These are phyloP conservation scores for Melanargia galathea DNA, from an alignment of 2,888 invertebrate species.

Conservation along the genomic window DNA sequence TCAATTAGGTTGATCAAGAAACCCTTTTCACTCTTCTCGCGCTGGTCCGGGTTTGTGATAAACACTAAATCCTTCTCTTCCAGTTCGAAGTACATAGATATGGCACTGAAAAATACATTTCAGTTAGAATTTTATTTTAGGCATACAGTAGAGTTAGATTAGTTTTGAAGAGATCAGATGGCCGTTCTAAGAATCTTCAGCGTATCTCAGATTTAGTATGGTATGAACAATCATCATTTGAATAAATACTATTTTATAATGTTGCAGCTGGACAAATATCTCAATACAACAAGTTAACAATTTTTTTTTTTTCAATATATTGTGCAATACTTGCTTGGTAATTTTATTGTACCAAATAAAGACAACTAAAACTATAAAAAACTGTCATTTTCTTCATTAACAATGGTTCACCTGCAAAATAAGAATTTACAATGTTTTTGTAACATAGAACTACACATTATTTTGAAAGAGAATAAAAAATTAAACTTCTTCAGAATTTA, in stretches of 20 bases:
- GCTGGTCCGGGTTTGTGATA: constrained; percentile 94
- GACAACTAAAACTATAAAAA: not conserved
- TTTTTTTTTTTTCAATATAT: not conserved
- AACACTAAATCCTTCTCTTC: constrained; percentile 96
- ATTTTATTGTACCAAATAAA: not conserved
- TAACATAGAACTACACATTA: too few relatives aligned
- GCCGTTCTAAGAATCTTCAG: constrained; percentile 82
- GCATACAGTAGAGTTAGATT: not conserved
- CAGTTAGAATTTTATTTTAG: not conserved
- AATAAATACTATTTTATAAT: constrained; percentile 4
- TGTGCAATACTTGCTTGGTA: not conserved
- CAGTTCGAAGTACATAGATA: constrained; percentile 99
- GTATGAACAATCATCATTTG: constrained; percentile 82
- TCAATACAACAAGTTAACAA: too few relatives aligned
- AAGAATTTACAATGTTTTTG: not conserved
- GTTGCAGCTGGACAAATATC: not conserved
- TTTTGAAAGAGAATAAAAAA: too few relatives aligned
- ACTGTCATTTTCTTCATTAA: too few relatives aligned
- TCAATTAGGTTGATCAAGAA: constrained; percentile 99
- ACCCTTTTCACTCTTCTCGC: constrained; percentile 94
- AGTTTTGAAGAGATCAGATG: constrained; percentile 65
- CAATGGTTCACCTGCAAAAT: too few relatives aligned
- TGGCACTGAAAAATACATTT: constrained; percentile 86
- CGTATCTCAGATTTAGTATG: constrained; percentile 64
- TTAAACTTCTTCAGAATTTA: not conserved